phyloP scores from a whole-genome alignment of 2,888 invertebrate genomes.

The Megastigmus dorsalis region DNA sequence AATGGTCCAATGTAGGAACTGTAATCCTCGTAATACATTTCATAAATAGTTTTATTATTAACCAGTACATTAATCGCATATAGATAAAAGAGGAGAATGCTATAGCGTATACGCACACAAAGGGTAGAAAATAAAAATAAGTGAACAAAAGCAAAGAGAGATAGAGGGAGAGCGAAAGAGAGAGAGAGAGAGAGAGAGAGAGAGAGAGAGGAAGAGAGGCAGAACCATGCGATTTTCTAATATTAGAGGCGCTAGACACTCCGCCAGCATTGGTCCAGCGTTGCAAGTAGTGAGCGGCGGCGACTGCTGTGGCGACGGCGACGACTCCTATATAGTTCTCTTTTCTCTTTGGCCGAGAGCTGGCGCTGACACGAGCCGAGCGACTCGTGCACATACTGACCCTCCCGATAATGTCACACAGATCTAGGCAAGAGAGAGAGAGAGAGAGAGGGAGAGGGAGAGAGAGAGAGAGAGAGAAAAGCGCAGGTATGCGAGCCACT shows the following conservation, averaged over 20 bases:
- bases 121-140: too few species aligned
- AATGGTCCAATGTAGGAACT: too few species aligned
- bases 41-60: too few species aligned
- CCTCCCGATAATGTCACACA: slow-evolving; percentile 52
- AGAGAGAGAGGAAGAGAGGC: not conserved
- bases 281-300: too few species aligned
- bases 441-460: not conserved
- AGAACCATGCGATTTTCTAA: slow-evolving; percentile 26
- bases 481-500: slow-evolving; percentile 48
- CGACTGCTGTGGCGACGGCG: slow-evolving; percentile 46
- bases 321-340: not conserved
- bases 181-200: slow-evolving; percentile 13
- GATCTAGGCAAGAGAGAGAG: slow-evolving; percentile 38
- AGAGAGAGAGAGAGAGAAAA: slow-evolving; percentile 5
- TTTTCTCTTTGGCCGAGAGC: not conserved
- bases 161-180: slow-evolving; percentile 24
- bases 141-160: not conserved
- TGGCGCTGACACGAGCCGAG: not conserved
- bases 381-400: slow-evolving; percentile 45
- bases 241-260: slow-evolving; percentile 44
- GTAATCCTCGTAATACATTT: too few species aligned
- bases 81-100: too few species aligned
- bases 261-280: slow-evolving; percentile 35
- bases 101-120: too few species aligned
- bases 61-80: too few species aligned